Evolutionary conservation across 2,113 vertebrate genomes (phyloP), one percentile per base, ranked within the genome.

Genomic region (Nansenia antarctica): DNA sequence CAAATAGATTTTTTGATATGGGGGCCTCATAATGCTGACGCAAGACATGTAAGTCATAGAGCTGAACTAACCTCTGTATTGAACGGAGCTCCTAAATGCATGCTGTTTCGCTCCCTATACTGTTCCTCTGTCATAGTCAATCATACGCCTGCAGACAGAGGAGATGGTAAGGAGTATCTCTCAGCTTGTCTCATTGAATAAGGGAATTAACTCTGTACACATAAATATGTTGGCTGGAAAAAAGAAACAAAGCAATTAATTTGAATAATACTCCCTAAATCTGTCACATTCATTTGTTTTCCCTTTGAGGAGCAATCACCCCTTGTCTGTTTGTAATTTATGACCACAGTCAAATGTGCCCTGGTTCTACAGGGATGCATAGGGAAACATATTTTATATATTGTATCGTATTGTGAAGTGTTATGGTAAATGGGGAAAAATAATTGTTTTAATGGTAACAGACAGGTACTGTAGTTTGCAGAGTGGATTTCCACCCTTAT

Each of bases 361-460:
- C 37, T 52, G 66, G 30, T 69, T 76, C 74, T 79, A 76, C 70
- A 39, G 71, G 61, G 54, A 24, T 65, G 47, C 42, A 47, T 78
- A 73, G 74, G 74, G 68, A 69, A 52, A 76, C 73, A 67, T 81
- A 74, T 0, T 45, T 80, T 83, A 87, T 81, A 86, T 62, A 74
- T 0, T 45, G 80, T 83, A 87, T 81, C 86, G 61, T 88, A 74
- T 90, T 87, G 80, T 81, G 72, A 74, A 67, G 59, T 74, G 37
- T 74, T 68, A 57, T 74, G 87, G 76, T 86, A 85, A 82, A 72
- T 52, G 34, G 65, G 70, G 75, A 77, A 87, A 85, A 92, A 92
- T 77, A 29, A 14, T 18, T 81, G 67, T 83, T 85, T 73, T 89
- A 90, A 92, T 89, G 81, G 86, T 76, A 85, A 75, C 76, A 74